phyloP scores from a whole-genome alignment of 2,888 invertebrate species.

The Formica aserva region DNA sequence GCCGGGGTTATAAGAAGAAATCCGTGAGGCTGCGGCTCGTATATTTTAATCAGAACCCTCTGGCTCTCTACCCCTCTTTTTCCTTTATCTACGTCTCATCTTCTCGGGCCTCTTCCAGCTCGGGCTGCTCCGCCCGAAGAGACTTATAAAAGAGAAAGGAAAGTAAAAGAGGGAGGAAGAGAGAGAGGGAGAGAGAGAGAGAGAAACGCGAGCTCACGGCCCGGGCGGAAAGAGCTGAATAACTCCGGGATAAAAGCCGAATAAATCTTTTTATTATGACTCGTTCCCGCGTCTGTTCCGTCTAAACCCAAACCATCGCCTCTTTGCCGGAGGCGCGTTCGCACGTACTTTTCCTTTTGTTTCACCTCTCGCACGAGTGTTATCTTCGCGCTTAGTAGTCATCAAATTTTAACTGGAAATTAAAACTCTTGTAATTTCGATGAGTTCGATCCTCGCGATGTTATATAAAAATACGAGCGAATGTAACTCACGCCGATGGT shows the following conservation, averaged over 20 bases:
- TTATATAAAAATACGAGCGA: background rate
- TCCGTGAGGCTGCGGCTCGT: constrained; percentile 81
- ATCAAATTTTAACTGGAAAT: constrained; percentile 21
- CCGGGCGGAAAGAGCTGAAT: constrained; percentile 85
- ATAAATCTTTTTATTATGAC: constrained; percentile 86
- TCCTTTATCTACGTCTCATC: constrained; percentile 51
- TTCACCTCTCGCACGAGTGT: constrained; percentile 28
- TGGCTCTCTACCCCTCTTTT: constrained; percentile 70
- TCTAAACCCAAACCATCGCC: constrained; percentile 68
- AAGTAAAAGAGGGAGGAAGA: constrained; percentile 32
- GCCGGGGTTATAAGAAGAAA: constrained; percentile 80
- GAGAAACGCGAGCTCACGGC: constrained; percentile 74
- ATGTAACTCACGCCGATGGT: background rate
- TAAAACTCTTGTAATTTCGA: constrained; percentile 15
- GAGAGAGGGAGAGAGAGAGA: constrained; percentile 52
- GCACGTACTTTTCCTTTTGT: constrained; percentile 67
- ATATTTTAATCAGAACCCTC: constrained; percentile 84
- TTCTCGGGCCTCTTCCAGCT: constrained; percentile 63
- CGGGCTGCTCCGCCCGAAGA: constrained; percentile 71
- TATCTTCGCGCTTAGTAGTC: constrained; percentile 15
- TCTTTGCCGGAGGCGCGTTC: constrained; percentile 73
- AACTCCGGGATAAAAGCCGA: constrained; percentile 85
- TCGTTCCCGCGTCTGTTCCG: constrained; percentile 78
- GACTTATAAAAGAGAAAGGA: constrained; percentile 71
- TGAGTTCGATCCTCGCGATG: background rate